Conservation (phyloP, 2,113 vertebrate genomes). For the Lanius ludovicianus region DNA sequence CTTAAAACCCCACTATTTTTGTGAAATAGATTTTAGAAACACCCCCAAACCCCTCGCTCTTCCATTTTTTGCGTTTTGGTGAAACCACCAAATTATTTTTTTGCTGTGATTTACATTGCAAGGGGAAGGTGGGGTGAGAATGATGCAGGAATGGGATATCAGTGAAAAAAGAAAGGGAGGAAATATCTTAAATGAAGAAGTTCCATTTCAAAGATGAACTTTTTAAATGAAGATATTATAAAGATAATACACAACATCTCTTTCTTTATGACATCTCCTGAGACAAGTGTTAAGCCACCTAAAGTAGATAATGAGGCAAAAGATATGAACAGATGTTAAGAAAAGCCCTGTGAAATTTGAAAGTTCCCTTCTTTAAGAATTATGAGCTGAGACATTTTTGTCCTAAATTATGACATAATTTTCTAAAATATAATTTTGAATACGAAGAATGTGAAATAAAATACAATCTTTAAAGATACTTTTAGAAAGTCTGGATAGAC, state of each 20-base stretch:
- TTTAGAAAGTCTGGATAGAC: neutral
- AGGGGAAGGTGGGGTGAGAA: neutral
- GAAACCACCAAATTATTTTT: neutral
- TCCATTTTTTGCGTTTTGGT: neutral
- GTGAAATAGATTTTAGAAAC: neutral
- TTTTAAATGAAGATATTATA: neutral
- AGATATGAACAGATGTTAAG: neutral
- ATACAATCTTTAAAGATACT: neutral
- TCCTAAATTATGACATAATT: neutral
- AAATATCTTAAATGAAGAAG: neutral
- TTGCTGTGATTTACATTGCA: neutral
- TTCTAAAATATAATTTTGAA: neutral
- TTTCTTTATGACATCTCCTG: neutral
- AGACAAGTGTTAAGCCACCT: neutral
- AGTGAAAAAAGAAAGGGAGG: neutral
- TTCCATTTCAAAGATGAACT: neutral
- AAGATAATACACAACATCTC: neutral
- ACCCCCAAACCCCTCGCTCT: rapidly evolving
- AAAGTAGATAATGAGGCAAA: neutral
- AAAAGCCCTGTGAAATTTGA: neutral
- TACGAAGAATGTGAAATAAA: neutral
- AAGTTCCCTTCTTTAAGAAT: neutral
- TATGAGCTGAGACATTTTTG: neutral
- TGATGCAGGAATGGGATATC: neutral
- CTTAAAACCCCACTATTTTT: neutral